phyloP scores from a whole-genome alignment of 2,797 vertebrate genomes.

The Smutsia gigantea region DNA sequence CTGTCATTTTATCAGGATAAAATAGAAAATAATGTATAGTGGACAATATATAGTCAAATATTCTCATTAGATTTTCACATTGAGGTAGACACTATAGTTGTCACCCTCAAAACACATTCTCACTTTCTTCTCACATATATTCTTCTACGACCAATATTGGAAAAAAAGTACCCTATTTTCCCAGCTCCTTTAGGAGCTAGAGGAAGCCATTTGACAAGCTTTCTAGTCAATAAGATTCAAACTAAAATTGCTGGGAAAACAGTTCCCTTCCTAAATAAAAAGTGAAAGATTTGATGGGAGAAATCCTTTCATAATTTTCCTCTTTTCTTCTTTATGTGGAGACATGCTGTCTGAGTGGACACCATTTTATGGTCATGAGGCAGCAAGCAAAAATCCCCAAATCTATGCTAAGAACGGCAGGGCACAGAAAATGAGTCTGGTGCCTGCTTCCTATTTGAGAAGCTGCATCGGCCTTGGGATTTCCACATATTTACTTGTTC shows the following conservation, averaged over 20 bases:
- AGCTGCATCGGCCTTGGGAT: not conserved
- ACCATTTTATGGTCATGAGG: not conserved
- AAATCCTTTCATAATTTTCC: not conserved
- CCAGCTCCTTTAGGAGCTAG: not conserved
- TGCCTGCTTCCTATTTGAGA: not conserved
- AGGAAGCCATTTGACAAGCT: not conserved
- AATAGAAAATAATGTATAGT: not conserved
- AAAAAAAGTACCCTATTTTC: not conserved
- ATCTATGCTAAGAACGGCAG: not conserved
- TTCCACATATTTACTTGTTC: not conserved
- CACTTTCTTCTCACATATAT: not conserved
- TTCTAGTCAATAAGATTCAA: not conserved
- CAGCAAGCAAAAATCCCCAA: not conserved
- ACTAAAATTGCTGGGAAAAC: not conserved
- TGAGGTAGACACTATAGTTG: not conserved
- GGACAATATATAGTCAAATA: not conserved
- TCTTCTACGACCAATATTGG: not conserved
- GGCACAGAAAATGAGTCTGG: not conserved
- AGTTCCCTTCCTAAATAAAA: not conserved
- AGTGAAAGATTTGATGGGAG: not conserved
- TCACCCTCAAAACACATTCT: not conserved
- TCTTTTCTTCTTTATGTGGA: not conserved
- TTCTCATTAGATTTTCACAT: not conserved
- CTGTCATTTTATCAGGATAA: not conserved
- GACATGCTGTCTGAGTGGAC: not conserved